These are phyloP conservation scores for Trematomus bernacchii DNA, from an alignment of 2,797 vertebrate genomes.

Conservation along the genomic window DNA sequence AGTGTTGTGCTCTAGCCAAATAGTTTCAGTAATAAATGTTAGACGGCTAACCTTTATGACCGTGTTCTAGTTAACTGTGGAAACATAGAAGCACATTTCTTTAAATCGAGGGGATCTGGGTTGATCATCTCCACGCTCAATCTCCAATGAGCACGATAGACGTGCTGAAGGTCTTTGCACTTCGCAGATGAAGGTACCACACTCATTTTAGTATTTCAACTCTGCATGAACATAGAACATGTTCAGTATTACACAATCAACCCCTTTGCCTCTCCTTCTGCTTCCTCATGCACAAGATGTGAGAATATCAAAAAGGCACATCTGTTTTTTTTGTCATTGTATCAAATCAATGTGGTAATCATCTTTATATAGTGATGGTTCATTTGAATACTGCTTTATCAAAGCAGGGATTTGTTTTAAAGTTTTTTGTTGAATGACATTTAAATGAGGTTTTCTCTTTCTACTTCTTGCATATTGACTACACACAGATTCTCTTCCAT, in stretches of 20 bases:
- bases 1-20: constrained; percentile 22
- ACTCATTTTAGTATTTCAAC: constrained; percentile 48
- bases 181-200: constrained; percentile 29
- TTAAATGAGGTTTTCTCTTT: constrained; percentile 17
- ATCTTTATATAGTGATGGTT: constrained; percentile 50
- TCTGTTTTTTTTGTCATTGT: constrained; percentile 18
- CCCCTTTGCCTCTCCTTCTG: neutral
- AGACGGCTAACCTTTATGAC: constrained; percentile 13
- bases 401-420: constrained; percentile 33
- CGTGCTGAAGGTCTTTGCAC: constrained; percentile 13
- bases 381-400: constrained; percentile 45
- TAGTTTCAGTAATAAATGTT: neutral
- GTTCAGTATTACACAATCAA: constrained; percentile 33
- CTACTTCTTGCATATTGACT: constrained; percentile 40
- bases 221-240: neutral
- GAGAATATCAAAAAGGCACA: constrained; percentile 32
- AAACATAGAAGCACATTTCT: neutral
- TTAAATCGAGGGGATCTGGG: neutral
- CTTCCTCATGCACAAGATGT: neutral
- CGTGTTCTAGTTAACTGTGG: neutral
- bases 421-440: constrained; percentile 4
- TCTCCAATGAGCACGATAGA: neutral
- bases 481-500: neutral
- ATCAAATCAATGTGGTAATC: constrained; percentile 45
- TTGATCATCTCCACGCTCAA: neutral